These are phyloP conservation scores for Poeciliopsis presidionis DNA, from an alignment of 2,797 vertebrate species.

Conservation along the genomic window DNA sequence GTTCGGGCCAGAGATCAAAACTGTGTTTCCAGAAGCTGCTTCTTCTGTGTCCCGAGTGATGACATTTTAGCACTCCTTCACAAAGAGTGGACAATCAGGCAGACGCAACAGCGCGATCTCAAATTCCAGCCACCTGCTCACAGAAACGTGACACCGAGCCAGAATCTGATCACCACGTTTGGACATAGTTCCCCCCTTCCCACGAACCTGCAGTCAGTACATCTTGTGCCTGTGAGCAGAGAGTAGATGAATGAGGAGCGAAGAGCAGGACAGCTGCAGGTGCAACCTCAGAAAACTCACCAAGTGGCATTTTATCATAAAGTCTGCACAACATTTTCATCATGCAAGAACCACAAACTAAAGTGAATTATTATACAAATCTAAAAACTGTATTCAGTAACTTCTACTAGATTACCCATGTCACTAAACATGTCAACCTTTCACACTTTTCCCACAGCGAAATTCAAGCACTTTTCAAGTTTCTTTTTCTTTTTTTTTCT, in stretches of 20 bases:
- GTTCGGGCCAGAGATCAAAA: slow-evolving; percentile 29
- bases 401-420: background rate
- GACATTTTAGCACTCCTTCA: slow-evolving; percentile 70
- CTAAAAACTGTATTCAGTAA: background rate
- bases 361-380: background rate
- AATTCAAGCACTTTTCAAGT: no score
- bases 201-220: slow-evolving; percentile 15
- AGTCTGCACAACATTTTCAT: background rate
- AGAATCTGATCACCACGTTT: slow-evolving; percentile 64
- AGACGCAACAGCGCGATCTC: slow-evolving; percentile 62
- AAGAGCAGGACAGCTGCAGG: background rate
- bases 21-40: slow-evolving; percentile 42
- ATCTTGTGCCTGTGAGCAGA: slow-evolving; percentile 20
- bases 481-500: no score
- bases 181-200: slow-evolving; percentile 38
- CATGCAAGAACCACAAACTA: background rate
- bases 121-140: slow-evolving; percentile 75
- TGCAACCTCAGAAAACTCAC: background rate
- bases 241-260: slow-evolving; percentile 8
- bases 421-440: background rate
- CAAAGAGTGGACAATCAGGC: slow-evolving; percentile 52
- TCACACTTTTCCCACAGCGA: no score
- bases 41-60: slow-evolving; percentile 49
- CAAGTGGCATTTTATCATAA: background rate
- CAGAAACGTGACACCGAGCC: slow-evolving; percentile 73